Conservation (phyloP, 2,113 vertebrate genomes). For the Gallinago jamesoni region DNA sequence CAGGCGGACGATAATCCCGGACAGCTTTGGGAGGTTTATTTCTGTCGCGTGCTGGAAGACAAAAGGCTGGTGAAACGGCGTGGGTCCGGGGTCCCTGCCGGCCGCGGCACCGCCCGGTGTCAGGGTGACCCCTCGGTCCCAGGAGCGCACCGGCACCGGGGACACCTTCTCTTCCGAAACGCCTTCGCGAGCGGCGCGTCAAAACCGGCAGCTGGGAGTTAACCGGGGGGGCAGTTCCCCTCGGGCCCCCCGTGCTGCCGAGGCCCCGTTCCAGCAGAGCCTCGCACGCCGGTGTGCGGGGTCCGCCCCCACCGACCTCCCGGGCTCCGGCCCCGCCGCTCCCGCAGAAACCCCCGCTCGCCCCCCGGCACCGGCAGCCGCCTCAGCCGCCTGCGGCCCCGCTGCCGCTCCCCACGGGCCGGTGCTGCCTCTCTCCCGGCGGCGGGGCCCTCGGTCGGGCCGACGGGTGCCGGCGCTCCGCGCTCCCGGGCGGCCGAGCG, state of each 20-base stretch:
- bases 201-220: not conserved
- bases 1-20: fast-evolving
- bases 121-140: not conserved
- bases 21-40: not conserved
- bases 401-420: too few relatives aligned
- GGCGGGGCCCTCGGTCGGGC: not conserved
- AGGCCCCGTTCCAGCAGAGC: not conserved
- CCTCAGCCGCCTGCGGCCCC: too few relatives aligned
- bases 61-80: too few relatives aligned
- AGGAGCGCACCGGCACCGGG: not conserved
- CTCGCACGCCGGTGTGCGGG: not conserved
- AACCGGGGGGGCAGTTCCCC: not conserved
- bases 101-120: fast-evolving
- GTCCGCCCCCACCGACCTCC: not conserved
- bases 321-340: not conserved
- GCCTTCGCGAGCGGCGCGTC: not conserved
- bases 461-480: not conserved
- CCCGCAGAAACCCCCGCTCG: not conserved
- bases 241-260: not conserved
- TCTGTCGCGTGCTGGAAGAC: not conserved
- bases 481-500: not conserved
- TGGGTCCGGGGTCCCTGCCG: not conserved
- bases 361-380: not conserved
- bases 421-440: not conserved
- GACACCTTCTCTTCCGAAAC: not conserved